Evolutionary conservation across 1,140 invertebrate genomes (phyloP).

Genomic region (Neodiprion lecontei): DNA sequence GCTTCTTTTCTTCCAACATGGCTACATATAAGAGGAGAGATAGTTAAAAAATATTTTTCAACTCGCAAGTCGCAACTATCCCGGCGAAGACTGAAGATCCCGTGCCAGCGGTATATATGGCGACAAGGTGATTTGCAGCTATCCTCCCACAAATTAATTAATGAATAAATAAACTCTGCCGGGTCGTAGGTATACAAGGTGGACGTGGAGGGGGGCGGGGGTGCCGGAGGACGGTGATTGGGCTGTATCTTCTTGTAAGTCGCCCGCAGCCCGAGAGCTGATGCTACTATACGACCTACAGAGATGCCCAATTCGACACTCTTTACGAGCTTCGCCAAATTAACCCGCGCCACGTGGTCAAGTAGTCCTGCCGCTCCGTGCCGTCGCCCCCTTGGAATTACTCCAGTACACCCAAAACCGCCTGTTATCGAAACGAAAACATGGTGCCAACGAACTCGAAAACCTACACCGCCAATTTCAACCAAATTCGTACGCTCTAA

Average conservation of each 20-base stretch:
- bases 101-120: neutral
- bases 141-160: slow-evolving; percentile 20
- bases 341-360: slow-evolving; percentile 24
- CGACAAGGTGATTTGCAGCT: neutral
- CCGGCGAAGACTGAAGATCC: neutral
- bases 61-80: neutral
- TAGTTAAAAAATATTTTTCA: neutral
- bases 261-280: slow-evolving; percentile 28
- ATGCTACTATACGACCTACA: slow-evolving; percentile 33
- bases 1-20: too few species aligned
- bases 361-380: neutral
- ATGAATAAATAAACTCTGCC: slow-evolving; percentile 19
- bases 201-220: slow-evolving; percentile 18
- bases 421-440: neutral
- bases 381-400: neutral
- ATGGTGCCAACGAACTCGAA: neutral
- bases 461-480: too few species aligned
- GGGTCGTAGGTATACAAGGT: slow-evolving; percentile 3
- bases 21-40: neutral
- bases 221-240: slow-evolving; percentile 25
- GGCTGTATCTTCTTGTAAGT: slow-evolving; percentile 41
- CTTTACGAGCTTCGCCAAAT: slow-evolving; percentile 39
- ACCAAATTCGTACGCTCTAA: too few species aligned
- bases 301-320: slow-evolving; percentile 30
- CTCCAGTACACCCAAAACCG: too few species aligned